A percentile compares a stretch with the other conserved stretches of the same genome.
These are phyloP conservation scores for Strix uralensis DNA, from an alignment of 2,113 vertebrate genomes.

Conservation along the genomic window DNA sequence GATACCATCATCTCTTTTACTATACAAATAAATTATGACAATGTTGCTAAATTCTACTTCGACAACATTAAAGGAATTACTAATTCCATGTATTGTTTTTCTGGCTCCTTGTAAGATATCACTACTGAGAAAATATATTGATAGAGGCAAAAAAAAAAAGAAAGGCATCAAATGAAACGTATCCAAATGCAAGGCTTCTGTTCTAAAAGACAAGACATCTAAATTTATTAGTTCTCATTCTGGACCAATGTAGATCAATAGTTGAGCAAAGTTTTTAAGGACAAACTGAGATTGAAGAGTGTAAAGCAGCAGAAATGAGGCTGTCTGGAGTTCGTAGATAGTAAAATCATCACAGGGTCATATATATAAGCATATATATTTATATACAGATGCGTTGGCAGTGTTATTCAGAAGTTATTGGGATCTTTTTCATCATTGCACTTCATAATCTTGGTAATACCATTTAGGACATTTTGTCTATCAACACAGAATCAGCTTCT, in stretches of 20 bases:
- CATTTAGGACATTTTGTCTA: background rate
- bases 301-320: background rate
- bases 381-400: background rate
- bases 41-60: background rate
- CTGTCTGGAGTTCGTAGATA: background rate
- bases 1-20: accelerated
- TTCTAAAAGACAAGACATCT: background rate
- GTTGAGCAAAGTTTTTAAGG: background rate
- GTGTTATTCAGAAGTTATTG: background rate
- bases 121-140: background rate
- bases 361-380: background rate
- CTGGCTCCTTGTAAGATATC: background rate
- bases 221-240: background rate
- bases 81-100: background rate
- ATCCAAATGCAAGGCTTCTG: background rate
- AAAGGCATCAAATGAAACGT: background rate
- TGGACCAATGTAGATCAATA: background rate
- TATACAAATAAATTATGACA: background rate
- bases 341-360: background rate
- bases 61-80: background rate
- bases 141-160: background rate
- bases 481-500: background rate
- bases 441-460: background rate
- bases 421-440: background rate
- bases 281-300: background rate